These are phyloP conservation scores for Nycteola revayana DNA, from an alignment of 2,888 invertebrate genomes.

Conservation along the genomic window DNA sequence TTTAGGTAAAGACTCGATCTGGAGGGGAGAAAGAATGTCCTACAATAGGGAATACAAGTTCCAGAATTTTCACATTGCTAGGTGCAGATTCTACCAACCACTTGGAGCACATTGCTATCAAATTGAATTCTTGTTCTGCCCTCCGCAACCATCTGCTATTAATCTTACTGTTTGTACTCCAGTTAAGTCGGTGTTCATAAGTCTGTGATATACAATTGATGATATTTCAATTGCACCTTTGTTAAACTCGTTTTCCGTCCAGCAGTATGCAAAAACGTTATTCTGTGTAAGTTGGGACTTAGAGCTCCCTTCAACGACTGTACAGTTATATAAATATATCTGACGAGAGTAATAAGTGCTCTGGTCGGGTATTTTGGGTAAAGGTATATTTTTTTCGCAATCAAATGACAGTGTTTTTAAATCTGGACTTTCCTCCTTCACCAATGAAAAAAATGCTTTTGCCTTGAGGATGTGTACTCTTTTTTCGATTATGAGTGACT, in stretches of 20 bases:
- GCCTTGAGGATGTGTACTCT: slow-evolving; percentile 3
- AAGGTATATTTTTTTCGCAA: slow-evolving; percentile 14
- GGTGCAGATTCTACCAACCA: slow-evolving; percentile 7
- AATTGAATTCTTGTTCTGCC: slow-evolving; percentile 15
- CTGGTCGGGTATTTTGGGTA: slow-evolving; percentile 15
- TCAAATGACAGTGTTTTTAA: slow-evolving; percentile 11
- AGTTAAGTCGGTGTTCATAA: not conserved
- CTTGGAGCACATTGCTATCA: slow-evolving; percentile 7
- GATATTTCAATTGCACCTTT: slow-evolving; percentile 6
- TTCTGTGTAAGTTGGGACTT: slow-evolving; percentile 5
- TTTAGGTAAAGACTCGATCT: slow-evolving; percentile 9
- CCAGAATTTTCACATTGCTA: slow-evolving; percentile 3
- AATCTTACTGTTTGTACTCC: slow-evolving; percentile 3
- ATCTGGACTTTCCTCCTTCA: not conserved
- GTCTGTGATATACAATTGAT: slow-evolving; percentile 4
- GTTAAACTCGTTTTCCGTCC: slow-evolving; percentile 1
- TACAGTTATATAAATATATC: slow-evolving; percentile 15
- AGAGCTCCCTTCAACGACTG: slow-evolving; percentile 9
- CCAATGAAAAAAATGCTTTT: slow-evolving; percentile 2
- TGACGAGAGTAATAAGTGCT: slow-evolving; percentile 10
- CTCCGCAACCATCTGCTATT: slow-evolving; percentile 14
- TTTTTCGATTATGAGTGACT: slow-evolving; percentile 3
- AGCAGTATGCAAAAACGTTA: slow-evolving; percentile 10
- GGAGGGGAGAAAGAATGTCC: slow-evolving; percentile 12
- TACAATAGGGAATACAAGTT: slow-evolving; percentile 12